These are phyloP conservation scores for Caenorhabditis wallacei DNA, from an alignment of 2,888 invertebrate species.

Conservation along the genomic window DNA sequence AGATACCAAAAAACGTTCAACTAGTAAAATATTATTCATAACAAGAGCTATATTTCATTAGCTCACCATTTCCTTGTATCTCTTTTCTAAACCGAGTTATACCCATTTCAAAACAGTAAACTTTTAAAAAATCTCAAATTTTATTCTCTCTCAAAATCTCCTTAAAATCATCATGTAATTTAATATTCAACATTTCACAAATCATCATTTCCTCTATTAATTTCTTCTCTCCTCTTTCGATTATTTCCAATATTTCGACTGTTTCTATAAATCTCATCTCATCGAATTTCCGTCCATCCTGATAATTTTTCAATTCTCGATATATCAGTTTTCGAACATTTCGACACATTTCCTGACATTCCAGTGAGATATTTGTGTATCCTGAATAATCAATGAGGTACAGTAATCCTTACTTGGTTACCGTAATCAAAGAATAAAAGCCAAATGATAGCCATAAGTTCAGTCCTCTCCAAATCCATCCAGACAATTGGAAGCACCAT, in stretches of 20 bases:
- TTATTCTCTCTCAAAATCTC: conserved; percentile 9
- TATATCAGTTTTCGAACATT: conserved; percentile 17
- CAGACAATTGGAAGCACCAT: neutral
- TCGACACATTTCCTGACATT: conserved; percentile 7
- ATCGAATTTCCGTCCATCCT: neutral
- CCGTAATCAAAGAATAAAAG: conserved; percentile 37
- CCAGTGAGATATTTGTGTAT: conserved; percentile 19
- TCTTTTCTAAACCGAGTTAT: no score
- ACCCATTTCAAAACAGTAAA: no score
- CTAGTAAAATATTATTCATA: no score
- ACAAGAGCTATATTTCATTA: no score
- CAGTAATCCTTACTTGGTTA: no score
- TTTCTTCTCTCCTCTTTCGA: conserved; percentile 37
- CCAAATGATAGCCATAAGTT: conserved; percentile 27
- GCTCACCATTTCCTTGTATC: no score
- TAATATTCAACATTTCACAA: conserved; percentile 31
- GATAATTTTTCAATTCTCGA: conserved; percentile 25
- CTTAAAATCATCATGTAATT: conserved; percentile 31
- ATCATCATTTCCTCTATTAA: conserved; percentile 46
- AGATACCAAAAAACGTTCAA: no score
- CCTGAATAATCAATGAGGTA: conserved; percentile 19
- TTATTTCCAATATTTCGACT: neutral
- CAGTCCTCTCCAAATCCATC: conserved; percentile 11
- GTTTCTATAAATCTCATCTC: conserved; percentile 11
- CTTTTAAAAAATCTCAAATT: neutral